Conservation (phyloP, 1,140 invertebrate species). For the Thalassaphorura encarpata region DNA sequence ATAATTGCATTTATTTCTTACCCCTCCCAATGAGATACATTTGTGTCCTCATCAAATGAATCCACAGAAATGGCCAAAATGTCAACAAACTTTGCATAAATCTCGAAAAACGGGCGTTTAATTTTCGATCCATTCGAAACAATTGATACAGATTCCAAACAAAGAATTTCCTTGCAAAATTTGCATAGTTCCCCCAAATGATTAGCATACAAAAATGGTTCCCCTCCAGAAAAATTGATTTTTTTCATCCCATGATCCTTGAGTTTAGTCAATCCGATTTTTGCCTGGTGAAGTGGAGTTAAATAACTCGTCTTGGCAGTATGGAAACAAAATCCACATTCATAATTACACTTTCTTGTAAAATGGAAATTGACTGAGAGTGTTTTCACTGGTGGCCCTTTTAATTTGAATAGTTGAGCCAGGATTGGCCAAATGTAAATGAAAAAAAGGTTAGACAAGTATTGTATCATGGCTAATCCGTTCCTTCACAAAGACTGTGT, state of each 20-base stretch:
- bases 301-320: constrained; percentile 40
- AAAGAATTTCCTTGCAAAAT: constrained; percentile 37
- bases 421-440: too few species aligned
- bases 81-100: constrained; percentile 38
- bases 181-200: constrained; percentile 39
- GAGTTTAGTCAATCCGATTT: constrained; percentile 36
- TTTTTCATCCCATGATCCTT: constrained; percentile 40
- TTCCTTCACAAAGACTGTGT: too few species aligned
- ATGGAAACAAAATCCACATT: constrained; percentile 42
- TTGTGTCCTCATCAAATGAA: constrained; percentile 40
- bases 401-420: too few species aligned
- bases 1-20: constrained; percentile 20
- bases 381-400: too few species aligned
- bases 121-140: constrained; percentile 43
- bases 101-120: constrained; percentile 37
- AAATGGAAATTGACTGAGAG: constrained; percentile 42
- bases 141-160: constrained; percentile 39
- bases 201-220: constrained; percentile 39
- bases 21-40: constrained; percentile 38
- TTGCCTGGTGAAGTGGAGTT: constrained; percentile 38
- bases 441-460: too few species aligned
- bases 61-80: constrained; percentile 42
- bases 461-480: too few species aligned
- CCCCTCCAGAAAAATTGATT: constrained; percentile 40
- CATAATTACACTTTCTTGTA: constrained; percentile 40